Evolutionary conservation across 1,140 invertebrate species (phyloP).

Genomic region (Chionoecetes opilio): DNA sequence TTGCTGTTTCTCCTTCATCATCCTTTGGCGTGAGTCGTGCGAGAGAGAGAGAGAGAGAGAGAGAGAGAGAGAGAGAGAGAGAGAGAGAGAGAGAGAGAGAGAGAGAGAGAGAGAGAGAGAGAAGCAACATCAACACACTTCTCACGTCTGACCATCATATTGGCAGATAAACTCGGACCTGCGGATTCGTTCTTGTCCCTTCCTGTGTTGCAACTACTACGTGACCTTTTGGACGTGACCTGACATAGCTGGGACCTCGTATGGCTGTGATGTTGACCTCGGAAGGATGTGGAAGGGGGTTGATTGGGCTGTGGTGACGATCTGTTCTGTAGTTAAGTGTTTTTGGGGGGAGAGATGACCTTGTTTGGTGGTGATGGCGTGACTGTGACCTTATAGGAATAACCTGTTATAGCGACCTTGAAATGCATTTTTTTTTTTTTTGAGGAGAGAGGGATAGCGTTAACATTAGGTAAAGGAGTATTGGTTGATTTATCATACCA

Average conservation of each 20-base stretch:
- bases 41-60: slow-evolving; percentile 42
- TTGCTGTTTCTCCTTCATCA: background rate
- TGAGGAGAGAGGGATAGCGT: too few species aligned
- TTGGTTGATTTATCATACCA: too few species aligned
- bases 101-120: slow-evolving; percentile 30
- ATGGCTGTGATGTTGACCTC: background rate
- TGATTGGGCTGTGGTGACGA: too few species aligned
- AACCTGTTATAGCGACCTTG: too few species aligned
- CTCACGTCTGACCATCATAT: slow-evolving; percentile 74
- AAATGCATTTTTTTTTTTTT: too few species aligned
- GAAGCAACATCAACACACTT: slow-evolving; percentile 49
- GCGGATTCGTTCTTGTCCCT: slow-evolving; percentile 57
- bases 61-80: background rate
- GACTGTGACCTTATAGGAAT: too few species aligned
- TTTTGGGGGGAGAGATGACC: too few species aligned
- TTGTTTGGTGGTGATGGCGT: too few species aligned
- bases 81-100: slow-evolving; percentile 11
- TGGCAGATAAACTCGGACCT: slow-evolving; percentile 69
- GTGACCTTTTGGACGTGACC: slow-evolving; percentile 43
- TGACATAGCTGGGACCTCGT: background rate
- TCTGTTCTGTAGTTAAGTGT: too few species aligned
- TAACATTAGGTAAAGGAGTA: too few species aligned
- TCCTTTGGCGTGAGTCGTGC: background rate
- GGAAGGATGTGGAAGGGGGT: too few species aligned
- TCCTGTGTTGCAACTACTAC: slow-evolving; percentile 43